Evolutionary conservation across 2,113 vertebrate species (phyloP).

Genomic region (Cacatua alba): DNA sequence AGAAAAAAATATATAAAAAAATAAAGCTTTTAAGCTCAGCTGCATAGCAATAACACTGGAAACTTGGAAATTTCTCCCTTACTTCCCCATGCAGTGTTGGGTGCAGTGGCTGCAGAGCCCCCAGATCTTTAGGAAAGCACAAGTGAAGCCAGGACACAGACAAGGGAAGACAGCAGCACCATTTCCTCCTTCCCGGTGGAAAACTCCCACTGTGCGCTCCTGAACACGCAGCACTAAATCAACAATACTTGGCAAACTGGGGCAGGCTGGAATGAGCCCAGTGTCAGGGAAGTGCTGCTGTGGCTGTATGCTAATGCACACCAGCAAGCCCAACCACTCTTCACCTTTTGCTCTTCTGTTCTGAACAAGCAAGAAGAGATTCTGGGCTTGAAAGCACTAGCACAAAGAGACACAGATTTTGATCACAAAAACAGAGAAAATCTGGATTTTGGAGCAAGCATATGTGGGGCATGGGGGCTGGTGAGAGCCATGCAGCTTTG

Average conservation of each 20-base stretch:
- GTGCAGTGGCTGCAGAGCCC: background rate
- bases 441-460: background rate
- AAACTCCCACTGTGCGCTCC: background rate
- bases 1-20: background rate
- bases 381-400: background rate
- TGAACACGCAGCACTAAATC: background rate
- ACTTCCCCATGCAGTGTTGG: background rate
- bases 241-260: background rate
- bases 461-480: background rate
- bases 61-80: background rate
- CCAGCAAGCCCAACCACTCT: background rate
- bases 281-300: background rate
- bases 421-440: background rate
- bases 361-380: background rate
- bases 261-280: slow-evolving; percentile 11
- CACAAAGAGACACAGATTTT: background rate
- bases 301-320: fast-evolving
- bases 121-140: background rate
- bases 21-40: background rate
- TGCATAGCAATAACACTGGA: background rate
- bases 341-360: background rate
- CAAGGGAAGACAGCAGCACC: background rate
- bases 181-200: background rate
- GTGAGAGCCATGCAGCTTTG: background rate
- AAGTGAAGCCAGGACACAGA: background rate